Evolutionary conservation across 2,888 invertebrate genomes (phyloP), one percentile per base, ranked within the genome.

Genomic region (Leptopilina myrica): DNA sequence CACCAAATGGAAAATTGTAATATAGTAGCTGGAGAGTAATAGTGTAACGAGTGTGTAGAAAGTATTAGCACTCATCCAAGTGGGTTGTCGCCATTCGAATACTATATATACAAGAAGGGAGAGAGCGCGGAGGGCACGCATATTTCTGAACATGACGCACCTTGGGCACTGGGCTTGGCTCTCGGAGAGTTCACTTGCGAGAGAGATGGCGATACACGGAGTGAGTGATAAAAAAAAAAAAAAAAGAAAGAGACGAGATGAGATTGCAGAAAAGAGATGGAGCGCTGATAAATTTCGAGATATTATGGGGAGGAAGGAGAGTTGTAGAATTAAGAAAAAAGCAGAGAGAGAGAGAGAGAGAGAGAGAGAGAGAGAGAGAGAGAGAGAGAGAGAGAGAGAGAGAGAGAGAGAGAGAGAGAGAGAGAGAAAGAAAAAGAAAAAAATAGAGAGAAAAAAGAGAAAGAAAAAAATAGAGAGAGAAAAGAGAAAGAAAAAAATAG

Each of bases 101-200:
- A 33, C 33, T 33, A 20, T 20, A 20, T 20, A 20, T 20, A 56
- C 8, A 43, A 69, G 76, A 33, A 64, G 40, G 64, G 43, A 43
- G 76, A 64, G 77, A 76, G 75, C 64, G 46, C 64, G 46, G 49
- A 65, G 79, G 73, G 80, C 77, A 85, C 84, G 85, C 88, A 88
- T 88, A 88, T 88, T 88, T 88, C 85, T 85, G 86, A 85, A 86
- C 88, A 88, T 89, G 88, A 89, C 88, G 88, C 88, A 89, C 88
- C 88, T 88, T 86, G 85, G 85, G 84, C 85, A 83, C 85, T 86
- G 85, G 86, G 86, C 87, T 88, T 86, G 87, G 87, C 87, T 86
- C 83, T 56, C 73, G 33, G 49, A 66, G 65, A 77, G 49, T 53
- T 76, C 77, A 65, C 46, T 43, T 12, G 77, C 69, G 79, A 15